These are phyloP conservation scores for Apamea epomidion DNA, from an alignment of 2,888 invertebrate species.

Conservation along the genomic window DNA sequence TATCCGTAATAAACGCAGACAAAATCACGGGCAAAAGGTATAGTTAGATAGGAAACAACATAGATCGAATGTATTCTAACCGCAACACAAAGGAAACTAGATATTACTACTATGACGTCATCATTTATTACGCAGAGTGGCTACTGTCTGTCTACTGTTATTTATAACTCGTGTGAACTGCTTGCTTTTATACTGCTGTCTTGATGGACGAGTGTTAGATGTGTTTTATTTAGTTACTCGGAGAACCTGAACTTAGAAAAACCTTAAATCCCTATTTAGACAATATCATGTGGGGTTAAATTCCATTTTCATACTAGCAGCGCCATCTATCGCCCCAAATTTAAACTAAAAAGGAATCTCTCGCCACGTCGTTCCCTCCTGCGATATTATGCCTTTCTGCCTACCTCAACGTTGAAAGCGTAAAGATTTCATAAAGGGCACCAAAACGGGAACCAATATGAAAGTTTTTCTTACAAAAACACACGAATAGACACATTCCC, in stretches of 20 bases:
- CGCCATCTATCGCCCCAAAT: conserved; percentile 38
- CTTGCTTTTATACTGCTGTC: background rate
- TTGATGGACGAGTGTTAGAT: background rate
- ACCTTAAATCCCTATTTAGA: too few relatives aligned
- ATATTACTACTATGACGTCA: conserved; percentile 39
- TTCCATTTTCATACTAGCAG: background rate
- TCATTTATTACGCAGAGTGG: conserved; percentile 50
- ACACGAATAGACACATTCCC: conserved; percentile 31
- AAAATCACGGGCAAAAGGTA: background rate
- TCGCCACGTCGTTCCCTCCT: background rate
- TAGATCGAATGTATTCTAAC: conserved; percentile 16
- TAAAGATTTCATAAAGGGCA: conserved; percentile 7
- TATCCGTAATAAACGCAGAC: background rate
- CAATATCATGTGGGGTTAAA: background rate
- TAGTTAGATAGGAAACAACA: background rate
- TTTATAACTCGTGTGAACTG: conserved; percentile 28
- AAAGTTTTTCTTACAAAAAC: conserved; percentile 29
- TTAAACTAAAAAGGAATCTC: background rate
- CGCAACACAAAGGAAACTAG: conserved; percentile 33
- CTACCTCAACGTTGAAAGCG: background rate
- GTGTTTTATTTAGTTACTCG: conserved; percentile 6
- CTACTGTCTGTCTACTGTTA: conserved; percentile 23
- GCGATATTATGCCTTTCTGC: background rate
- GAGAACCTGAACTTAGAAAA: too few relatives aligned
- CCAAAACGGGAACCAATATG: conserved; percentile 33